Percentiles rank a stretch among this genome's conserved stretches.
Evolutionary conservation across 1,140 invertebrate species (phyloP).

Genomic region (Ostrea edulis): DNA sequence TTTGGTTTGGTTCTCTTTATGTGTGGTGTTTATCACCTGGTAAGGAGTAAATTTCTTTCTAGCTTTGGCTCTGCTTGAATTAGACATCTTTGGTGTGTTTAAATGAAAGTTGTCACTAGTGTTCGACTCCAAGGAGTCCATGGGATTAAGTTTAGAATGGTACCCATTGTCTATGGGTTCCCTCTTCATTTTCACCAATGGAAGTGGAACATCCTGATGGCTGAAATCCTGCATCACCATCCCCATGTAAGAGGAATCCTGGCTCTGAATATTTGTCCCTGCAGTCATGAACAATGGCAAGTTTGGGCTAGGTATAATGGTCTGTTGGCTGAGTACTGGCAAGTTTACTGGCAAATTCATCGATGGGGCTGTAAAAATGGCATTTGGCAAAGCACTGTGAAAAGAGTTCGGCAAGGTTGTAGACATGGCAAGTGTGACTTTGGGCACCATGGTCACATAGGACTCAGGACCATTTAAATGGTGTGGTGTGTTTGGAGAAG

Average conservation of each 20-base stretch:
- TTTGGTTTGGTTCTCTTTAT: slow-evolving; percentile 42
- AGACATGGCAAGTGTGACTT: slow-evolving; percentile 36
- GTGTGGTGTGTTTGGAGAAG: not conserved
- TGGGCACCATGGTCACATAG: slow-evolving; percentile 32
- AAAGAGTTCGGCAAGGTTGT: slow-evolving; percentile 45
- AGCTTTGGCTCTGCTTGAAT: slow-evolving; percentile 51
- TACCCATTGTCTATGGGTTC: slow-evolving; percentile 56
- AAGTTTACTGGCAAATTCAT: slow-evolving; percentile 54
- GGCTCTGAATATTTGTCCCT: slow-evolving; percentile 28
- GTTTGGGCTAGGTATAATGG: slow-evolving; percentile 41
- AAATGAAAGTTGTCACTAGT: slow-evolving; percentile 14
- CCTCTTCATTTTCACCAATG: slow-evolving; percentile 65
- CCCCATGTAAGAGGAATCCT: slow-evolving; percentile 14
- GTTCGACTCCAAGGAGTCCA: slow-evolving; percentile 27
- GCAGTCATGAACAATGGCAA: slow-evolving; percentile 37
- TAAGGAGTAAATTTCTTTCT: slow-evolving; percentile 55
- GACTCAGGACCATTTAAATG: not conserved
- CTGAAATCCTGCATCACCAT: slow-evolving; percentile 25
- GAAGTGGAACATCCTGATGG: slow-evolving; percentile 56
- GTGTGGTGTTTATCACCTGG: slow-evolving; percentile 42
- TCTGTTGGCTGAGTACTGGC: slow-evolving; percentile 43
- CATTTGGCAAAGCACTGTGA: slow-evolving; percentile 55
- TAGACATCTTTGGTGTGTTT: slow-evolving; percentile 31
- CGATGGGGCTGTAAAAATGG: slow-evolving; percentile 53
- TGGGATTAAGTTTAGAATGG: not conserved